phyloP scores from a whole-genome alignment of 2,888 invertebrate genomes.

The Standfussiana lucernea region DNA sequence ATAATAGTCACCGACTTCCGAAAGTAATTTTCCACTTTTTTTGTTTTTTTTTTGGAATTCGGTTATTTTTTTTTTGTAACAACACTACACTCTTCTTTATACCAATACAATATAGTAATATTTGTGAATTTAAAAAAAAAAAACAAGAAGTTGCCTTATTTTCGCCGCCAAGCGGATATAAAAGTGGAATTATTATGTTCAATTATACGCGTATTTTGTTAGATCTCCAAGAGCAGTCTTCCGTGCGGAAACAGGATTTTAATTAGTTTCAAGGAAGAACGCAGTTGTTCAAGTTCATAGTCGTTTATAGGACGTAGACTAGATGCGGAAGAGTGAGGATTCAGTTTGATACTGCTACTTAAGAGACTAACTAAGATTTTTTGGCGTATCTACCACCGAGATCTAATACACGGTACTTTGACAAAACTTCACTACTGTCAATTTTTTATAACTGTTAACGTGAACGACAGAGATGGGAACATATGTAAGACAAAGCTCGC shows the following conservation, averaged over 20 bases:
- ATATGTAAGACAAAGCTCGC: background rate
- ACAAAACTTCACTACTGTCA: background rate
- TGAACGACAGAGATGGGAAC: background rate
- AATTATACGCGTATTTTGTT: conserved; percentile 24
- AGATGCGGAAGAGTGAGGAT: conserved; percentile 31
- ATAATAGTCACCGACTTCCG: too few relatives aligned
- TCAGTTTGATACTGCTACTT: background rate
- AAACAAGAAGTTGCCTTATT: conserved; percentile 32
- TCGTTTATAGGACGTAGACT: conserved; percentile 1
- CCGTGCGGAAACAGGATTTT: conserved; percentile 52
- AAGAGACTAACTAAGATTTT: background rate
- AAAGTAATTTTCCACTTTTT: too few relatives aligned
- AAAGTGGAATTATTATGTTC: conserved; percentile 41
- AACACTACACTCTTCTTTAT: background rate
- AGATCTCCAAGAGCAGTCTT: conserved; percentile 38
- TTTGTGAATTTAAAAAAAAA: background rate
- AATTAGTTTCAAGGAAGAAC: conserved; percentile 50
- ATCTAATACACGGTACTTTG: background rate
- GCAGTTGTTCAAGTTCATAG: conserved; percentile 41
- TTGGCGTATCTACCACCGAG: background rate
- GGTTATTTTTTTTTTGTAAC: conserved; percentile 20
- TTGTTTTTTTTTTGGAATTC: too few relatives aligned
- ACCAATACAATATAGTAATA: background rate
- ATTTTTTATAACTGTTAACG: background rate
- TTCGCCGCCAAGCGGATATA: conserved; percentile 27